Conservation (phyloP, 2,797 vertebrate genomes). For the Enteromius viviparus region DNA sequence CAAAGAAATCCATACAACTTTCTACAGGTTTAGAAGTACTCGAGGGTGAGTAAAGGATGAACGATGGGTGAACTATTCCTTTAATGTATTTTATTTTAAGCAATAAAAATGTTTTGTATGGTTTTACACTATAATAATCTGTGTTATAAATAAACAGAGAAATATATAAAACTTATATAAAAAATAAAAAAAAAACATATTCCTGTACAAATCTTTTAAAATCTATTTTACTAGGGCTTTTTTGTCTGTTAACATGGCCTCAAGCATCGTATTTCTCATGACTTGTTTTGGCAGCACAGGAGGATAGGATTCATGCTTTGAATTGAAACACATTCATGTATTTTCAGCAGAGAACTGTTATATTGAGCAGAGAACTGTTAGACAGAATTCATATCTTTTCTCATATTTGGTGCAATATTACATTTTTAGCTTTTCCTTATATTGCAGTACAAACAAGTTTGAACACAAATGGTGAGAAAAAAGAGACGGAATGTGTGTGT, state of each 20-base stretch:
- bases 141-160: neutral
- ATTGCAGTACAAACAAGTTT: conserved; percentile 35
- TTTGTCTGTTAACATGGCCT: conserved; percentile 1
- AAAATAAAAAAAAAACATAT: neutral
- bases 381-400: conserved; percentile 14
- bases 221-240: neutral
- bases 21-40: no score
- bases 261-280: neutral
- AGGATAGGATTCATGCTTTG: conserved; percentile 22
- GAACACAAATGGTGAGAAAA: conserved; percentile 9
- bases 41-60: no score
- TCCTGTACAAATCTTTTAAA: neutral
- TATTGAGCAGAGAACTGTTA: conserved; percentile 12
- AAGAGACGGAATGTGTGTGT: neutral
- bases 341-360: conserved; percentile 18
- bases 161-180: neutral
- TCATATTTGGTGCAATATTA: conserved; percentile 38
- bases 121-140: neutral
- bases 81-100: neutral
- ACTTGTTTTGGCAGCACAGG: neutral
- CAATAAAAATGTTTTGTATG: neutral
- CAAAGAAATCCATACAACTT: no score
- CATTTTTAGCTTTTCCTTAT: conserved; percentile 28
- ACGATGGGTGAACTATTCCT: no score
- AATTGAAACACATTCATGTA: conserved; percentile 25